A percentile compares a stretch with the other conserved stretches of the same genome.
These are phyloP conservation scores for Abrostola tripartita DNA, from an alignment of 2,888 invertebrate genomes.

Conservation along the genomic window DNA sequence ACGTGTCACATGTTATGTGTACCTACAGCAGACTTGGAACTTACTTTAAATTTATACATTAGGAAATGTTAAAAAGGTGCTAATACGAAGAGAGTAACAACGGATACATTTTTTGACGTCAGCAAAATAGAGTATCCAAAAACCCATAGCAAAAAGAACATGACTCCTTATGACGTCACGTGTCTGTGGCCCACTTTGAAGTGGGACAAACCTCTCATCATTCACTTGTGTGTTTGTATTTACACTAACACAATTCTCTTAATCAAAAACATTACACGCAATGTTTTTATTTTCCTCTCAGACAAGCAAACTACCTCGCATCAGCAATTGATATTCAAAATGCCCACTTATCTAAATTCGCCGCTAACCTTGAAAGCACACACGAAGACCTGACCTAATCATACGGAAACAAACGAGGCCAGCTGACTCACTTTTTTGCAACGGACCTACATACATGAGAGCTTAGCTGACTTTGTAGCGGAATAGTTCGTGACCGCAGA, in stretches of 20 bases:
- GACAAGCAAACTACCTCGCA: conserved; percentile 9
- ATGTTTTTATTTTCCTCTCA: background rate
- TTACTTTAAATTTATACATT: no score
- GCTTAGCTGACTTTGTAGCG: conserved; percentile 48
- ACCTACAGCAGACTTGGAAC: no score
- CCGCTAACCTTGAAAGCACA: conserved; percentile 43
- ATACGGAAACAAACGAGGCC: conserved; percentile 41
- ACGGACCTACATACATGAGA: conserved; percentile 33
- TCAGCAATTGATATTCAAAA: conserved; percentile 21
- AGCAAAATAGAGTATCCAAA: no score
- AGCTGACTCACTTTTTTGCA: conserved; percentile 47
- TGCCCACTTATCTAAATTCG: conserved; percentile 30
- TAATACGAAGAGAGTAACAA: no score
- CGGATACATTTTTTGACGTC: no score
- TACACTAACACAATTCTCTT: background rate
- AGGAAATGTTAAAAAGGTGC: no score
- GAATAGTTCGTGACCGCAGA: conserved; percentile 55
- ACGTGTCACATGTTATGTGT: no score
- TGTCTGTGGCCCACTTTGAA: background rate
- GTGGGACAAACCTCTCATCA: background rate
- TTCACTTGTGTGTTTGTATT: no score
- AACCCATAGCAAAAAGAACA: no score
- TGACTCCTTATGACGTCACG: background rate
- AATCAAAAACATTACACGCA: background rate
- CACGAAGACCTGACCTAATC: conserved; percentile 36